phyloP scores from a whole-genome alignment of 2,113 vertebrate genomes.

The Phyllostomus hastatus region DNA sequence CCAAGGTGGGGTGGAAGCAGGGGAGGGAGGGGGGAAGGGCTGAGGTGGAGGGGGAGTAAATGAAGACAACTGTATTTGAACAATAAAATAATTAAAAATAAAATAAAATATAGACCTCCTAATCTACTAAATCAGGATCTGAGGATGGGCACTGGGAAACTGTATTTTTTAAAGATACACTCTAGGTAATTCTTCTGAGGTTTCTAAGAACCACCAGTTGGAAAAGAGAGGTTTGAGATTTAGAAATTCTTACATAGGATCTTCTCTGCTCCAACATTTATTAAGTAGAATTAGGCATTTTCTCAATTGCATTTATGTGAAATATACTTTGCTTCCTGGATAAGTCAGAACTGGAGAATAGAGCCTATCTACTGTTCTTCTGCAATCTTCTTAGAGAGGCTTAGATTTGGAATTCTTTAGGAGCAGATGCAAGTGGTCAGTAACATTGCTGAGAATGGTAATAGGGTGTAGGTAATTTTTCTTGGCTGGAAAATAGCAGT shows the following conservation, averaged over 20 bases:
- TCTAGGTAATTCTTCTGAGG: not conserved
- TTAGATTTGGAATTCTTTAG: not conserved
- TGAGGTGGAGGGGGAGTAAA: too few species aligned
- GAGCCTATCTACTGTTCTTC: not conserved
- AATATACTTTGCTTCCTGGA: not conserved
- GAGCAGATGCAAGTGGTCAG: not conserved
- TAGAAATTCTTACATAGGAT: not conserved
- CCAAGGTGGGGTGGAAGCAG: too few species aligned
- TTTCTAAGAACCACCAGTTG: not conserved
- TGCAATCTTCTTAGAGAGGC: not conserved
- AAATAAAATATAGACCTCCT: not conserved
- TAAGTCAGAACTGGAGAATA: not conserved
- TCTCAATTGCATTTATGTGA: not conserved
- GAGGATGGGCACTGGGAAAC: not conserved
- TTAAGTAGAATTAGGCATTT: not conserved
- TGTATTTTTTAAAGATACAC: not conserved
- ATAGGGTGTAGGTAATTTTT: not conserved
- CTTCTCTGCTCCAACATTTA: not conserved
- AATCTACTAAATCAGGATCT: not conserved
- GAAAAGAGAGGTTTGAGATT: not conserved
- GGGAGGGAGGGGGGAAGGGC: too few species aligned
- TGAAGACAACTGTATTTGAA: too few species aligned
- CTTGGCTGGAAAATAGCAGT: not conserved
- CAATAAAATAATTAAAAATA: too few species aligned
- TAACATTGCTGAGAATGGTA: not conserved